phyloP scores from a whole-genome alignment of 2,888 invertebrate species.

The Eudasyphora cyanicolor region DNA sequence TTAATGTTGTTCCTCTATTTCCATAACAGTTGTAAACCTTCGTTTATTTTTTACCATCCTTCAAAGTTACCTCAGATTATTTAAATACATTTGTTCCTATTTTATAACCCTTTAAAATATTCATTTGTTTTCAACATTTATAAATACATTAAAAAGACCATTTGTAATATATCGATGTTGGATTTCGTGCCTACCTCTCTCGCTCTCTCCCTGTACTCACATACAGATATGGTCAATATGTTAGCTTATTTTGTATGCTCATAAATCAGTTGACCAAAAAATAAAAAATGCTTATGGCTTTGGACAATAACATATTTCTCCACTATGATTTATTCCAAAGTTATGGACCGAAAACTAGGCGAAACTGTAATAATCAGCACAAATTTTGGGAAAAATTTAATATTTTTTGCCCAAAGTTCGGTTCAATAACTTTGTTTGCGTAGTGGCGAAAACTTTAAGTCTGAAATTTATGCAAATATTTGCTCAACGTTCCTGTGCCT shows the following conservation, averaged over 20 bases:
- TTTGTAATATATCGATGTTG: background rate
- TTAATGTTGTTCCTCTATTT: too few species aligned
- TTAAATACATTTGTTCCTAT: background rate
- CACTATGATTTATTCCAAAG: conserved; percentile 31
- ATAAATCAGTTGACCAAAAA: conserved; percentile 17
- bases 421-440: background rate
- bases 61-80: too few species aligned
- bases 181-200: background rate
- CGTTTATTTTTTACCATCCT: too few species aligned
- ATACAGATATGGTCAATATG: conserved; percentile 1
- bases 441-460: background rate
- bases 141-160: background rate
- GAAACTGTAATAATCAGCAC: conserved; percentile 21
- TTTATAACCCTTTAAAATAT: background rate
- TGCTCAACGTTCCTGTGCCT: conserved; percentile 18
- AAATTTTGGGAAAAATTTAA: conserved; percentile 1
- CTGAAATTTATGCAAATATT: conserved; percentile 29
- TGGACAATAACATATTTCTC: conserved; percentile 51
- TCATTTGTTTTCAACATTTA: background rate
- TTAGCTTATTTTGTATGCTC: background rate
- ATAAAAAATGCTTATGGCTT: conserved; percentile 20
- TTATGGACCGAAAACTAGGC: conserved; percentile 2
- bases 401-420: background rate
- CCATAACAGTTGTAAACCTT: too few species aligned
- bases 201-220: background rate